These are phyloP conservation scores for Zygaena filipendulae DNA, from an alignment of 2,888 invertebrate genomes.

Conservation along the genomic window DNA sequence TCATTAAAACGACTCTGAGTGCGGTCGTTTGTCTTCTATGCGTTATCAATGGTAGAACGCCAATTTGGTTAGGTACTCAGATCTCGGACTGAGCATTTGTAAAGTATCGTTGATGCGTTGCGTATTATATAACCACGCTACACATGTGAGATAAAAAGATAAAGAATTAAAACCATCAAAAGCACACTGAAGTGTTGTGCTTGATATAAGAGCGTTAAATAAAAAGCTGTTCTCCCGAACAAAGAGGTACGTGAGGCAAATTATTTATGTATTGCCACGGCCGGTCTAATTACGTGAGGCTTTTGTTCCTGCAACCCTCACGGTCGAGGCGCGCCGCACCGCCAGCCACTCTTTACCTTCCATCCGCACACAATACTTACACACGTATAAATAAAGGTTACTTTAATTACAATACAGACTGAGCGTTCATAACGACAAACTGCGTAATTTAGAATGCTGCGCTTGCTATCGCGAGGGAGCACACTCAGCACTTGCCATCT, in stretches of 20 bases:
- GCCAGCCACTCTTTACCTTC: conserved; percentile 37
- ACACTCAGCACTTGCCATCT: too few species aligned
- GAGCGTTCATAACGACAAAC: too few species aligned
- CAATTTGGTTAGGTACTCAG: too few species aligned
- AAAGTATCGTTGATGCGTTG: too few species aligned
- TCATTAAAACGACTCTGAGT: too few species aligned
- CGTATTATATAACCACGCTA: conserved; percentile 20
- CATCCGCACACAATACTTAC: conserved; percentile 29
- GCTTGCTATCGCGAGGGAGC: too few species aligned
- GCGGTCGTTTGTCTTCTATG: too few species aligned
- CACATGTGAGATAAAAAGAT: conserved; percentile 36
- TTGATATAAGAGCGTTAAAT: conserved; percentile 60
- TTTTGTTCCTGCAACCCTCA: conserved; percentile 54
- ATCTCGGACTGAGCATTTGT: too few species aligned
- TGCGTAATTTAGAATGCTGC: too few species aligned
- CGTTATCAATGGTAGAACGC: too few species aligned
- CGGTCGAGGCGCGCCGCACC: conserved; percentile 29
- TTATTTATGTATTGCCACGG: conserved; percentile 66
- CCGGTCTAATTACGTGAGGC: conserved; percentile 63
- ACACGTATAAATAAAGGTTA: too few species aligned
- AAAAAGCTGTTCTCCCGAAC: conserved; percentile 56
- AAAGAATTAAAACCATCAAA: conserved; percentile 46
- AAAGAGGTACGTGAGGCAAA: conserved; percentile 65
- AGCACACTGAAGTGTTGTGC: conserved; percentile 53
- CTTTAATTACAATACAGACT: too few species aligned